Percentiles rank a stretch among this genome's conserved stretches.
Evolutionary conservation across 2,113 vertebrate species (phyloP).

Genomic region (Ceyx cyanopectus): DNA sequence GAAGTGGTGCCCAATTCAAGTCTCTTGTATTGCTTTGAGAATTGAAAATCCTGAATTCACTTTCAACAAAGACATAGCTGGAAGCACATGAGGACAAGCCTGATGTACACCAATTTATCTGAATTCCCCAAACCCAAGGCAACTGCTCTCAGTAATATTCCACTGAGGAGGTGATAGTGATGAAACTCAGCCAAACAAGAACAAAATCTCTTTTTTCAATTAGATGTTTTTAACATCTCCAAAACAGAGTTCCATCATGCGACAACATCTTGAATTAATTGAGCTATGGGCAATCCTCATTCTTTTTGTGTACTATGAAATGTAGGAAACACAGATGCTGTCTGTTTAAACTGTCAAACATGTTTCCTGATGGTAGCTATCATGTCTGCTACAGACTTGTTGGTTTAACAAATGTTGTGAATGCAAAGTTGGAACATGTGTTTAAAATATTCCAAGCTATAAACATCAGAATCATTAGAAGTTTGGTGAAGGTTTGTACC

Average conservation of each 20-base stretch:
- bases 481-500: not conserved
- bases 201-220: slow-evolving; percentile 47
- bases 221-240: slow-evolving; percentile 14
- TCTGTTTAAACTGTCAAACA: slow-evolving; percentile 72
- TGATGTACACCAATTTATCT: not conserved
- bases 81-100: not conserved
- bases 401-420: slow-evolving; percentile 58
- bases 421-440: slow-evolving; percentile 61
- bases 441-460: slow-evolving; percentile 27
- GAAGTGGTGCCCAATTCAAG: not conserved
- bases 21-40: not conserved
- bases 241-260: not conserved
- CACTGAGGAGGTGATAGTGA: slow-evolving; percentile 16
- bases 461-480: slow-evolving; percentile 14
- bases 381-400: slow-evolving; percentile 49
- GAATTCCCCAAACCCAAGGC: not conserved
- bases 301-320: slow-evolving; percentile 45
- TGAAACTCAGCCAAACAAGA: slow-evolving; percentile 36
- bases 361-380: slow-evolving; percentile 69
- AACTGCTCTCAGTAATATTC: not conserved
- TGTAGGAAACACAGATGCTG: slow-evolving; percentile 68
- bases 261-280: slow-evolving; percentile 65
- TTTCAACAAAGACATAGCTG: not conserved
- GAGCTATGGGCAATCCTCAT: not conserved
- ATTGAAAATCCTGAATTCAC: not conserved